These are phyloP conservation scores for Anarhynchus alexandrinus DNA, from an alignment of 2,113 vertebrate species.

Conservation along the genomic window DNA sequence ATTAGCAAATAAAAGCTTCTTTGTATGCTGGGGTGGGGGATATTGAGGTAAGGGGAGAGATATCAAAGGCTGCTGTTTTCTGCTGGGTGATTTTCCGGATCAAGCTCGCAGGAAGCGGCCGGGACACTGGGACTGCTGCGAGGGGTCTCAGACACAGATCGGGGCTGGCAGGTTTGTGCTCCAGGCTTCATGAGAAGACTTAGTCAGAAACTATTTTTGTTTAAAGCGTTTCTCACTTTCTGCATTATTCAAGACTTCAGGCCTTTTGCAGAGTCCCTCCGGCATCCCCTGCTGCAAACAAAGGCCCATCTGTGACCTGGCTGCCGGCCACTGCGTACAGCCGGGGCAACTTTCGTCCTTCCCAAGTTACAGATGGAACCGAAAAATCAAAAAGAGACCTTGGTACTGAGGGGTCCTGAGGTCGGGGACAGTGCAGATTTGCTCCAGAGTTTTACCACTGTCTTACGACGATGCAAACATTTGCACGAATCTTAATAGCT, in stretches of 20 bases:
- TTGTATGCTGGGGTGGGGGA: not conserved
- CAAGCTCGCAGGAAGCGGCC: not conserved
- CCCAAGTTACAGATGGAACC: not conserved
- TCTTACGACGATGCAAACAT: rapidly evolving
- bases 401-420: not conserved
- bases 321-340: rapidly evolving
- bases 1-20: not conserved
- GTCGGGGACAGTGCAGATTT: rapidly evolving
- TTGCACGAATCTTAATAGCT: not conserved
- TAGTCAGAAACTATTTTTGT: conserved; percentile 44
- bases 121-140: not conserved
- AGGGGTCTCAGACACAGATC: not conserved
- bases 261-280: not conserved
- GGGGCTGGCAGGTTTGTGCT: conserved; percentile 20
- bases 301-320: not conserved
- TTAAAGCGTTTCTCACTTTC: conserved; percentile 4
- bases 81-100: not conserved
- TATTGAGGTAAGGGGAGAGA: not conserved
- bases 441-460: not conserved
- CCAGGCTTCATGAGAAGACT: not conserved
- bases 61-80: not conserved
- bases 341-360: not conserved
- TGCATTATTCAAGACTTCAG: conserved; percentile 15
- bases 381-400: not conserved
- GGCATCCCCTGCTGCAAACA: not conserved